These are phyloP conservation scores for Lutraria lutraria DNA, from an alignment of 2,888 invertebrate species.

Conservation along the genomic window DNA sequence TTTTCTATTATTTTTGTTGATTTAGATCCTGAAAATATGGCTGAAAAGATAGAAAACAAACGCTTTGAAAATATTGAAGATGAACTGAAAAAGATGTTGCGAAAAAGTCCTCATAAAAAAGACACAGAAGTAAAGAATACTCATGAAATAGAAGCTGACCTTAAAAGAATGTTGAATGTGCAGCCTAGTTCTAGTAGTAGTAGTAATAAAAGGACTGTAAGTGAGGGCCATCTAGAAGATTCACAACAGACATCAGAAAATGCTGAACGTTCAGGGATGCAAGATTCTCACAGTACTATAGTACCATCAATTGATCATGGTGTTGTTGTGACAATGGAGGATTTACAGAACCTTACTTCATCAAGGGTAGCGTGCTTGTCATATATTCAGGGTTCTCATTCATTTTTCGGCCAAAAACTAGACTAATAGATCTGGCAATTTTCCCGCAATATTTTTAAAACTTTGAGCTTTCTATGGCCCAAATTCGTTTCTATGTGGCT, in stretches of 20 bases:
- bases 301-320: neutral
- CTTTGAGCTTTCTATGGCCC: no score
- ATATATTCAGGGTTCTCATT: no score
- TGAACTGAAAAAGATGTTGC: conserved; percentile 27
- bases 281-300: no score
- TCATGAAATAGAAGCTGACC: conserved; percentile 66
- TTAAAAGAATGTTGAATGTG: conserved; percentile 69
- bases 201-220: neutral
- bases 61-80: conserved; percentile 2
- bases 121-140: conserved; percentile 51
- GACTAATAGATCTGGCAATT: no score
- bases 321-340: conserved; percentile 42
- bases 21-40: neutral
- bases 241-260: neutral
- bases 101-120: neutral
- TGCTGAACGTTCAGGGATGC: neutral
- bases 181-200: neutral
- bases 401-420: no score
- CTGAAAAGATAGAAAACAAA: conserved; percentile 17
- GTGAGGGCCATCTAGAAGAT: neutral
- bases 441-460: no score
- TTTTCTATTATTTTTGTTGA: neutral
- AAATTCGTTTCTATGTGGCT: no score
- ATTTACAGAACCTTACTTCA: conserved; percentile 23
- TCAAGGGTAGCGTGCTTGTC: conserved; percentile 20